Base-by-base conservation (phyloP, 2,797 vertebrate species). In the Heterohyrax brucei region DNA sequence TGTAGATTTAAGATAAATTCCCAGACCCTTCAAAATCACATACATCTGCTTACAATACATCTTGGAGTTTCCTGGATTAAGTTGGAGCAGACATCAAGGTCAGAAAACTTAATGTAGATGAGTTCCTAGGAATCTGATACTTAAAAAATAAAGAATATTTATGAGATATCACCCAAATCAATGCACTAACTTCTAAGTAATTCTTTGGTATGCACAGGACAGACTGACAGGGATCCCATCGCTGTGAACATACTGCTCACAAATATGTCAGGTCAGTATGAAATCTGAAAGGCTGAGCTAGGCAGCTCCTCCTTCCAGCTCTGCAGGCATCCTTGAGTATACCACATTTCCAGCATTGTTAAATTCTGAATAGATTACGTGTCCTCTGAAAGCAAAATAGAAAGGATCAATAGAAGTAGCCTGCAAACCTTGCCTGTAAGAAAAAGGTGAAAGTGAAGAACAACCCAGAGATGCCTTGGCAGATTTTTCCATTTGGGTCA, bases 331-430 rank as follows among this genome's bases (percentile, higher is more conserved):
- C 75, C 39, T 2, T 26, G 81, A 89, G 96, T 96, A 95, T 91
- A 94, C 91, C 84, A n/a, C 59, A 70, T 95, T 92, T 80, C 91
- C 91, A 77, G 91, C 70, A 93, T 83, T 96, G 93, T 97, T 96
- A 81, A 97, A 96, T 70, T 80, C 93, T 96, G 83, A 95, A 44
- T 76, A 33, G 66, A 96, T 97, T 97, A 87, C 46, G 80, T 68
- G 59, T 89, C 70, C 94, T 93, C 93, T 87, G 73, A 97, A 95
- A 97, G 81, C 85, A 62, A 97, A 95, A 83, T 44, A 93, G 16
- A 83, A 44, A 93, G 16, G 64, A 94, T 97, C 96, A 96, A 88
- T 95, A 95, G 93, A 95, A 95, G 12, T 50, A 72, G 83, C 94
- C 93, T 92, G 92, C 68, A 89, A 93, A 87, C 83, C 70, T 81